These are phyloP conservation scores for Enoplosus armatus DNA, from an alignment of 2,797 vertebrate genomes.

Conservation along the genomic window DNA sequence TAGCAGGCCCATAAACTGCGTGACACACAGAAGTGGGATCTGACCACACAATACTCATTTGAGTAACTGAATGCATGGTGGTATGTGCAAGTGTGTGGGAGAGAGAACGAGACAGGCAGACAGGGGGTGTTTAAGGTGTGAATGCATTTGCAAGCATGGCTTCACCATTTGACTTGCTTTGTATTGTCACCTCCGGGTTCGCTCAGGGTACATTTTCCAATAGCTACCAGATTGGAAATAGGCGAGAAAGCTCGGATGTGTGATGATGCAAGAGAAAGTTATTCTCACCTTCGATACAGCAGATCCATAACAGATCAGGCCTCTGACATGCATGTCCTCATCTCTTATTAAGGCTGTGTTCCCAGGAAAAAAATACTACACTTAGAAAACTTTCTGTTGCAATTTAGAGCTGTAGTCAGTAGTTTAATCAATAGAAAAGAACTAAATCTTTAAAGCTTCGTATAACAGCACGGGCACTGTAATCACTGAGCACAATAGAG, in stretches of 20 bases:
- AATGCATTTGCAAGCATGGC: slow-evolving; percentile 42
- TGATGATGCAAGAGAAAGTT: slow-evolving; percentile 49
- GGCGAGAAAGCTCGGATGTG: slow-evolving; percentile 24
- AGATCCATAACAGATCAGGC: slow-evolving; percentile 22
- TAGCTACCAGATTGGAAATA: slow-evolving; percentile 48
- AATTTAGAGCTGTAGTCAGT: slow-evolving; percentile 28
- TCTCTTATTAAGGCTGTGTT: slow-evolving; percentile 7
- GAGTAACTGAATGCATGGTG: slow-evolving; percentile 43
- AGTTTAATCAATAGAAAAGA: slow-evolving; percentile 54
- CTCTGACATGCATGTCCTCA: slow-evolving; percentile 26
- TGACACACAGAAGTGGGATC: slow-evolving; percentile 75
- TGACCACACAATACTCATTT: slow-evolving; percentile 72
- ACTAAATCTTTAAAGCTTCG: slow-evolving; percentile 34
- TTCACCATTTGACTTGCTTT: slow-evolving; percentile 40
- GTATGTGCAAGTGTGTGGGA: slow-evolving; percentile 1
- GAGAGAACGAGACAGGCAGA: slow-evolving; percentile 25
- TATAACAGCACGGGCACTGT: slow-evolving; percentile 29
- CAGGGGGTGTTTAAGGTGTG: slow-evolving; percentile 42
- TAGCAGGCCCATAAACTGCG: slow-evolving; percentile 72
- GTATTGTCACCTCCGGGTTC: slow-evolving; percentile 49
- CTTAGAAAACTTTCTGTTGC: slow-evolving; percentile 23
- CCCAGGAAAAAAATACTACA: background rate
- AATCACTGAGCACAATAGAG: slow-evolving; percentile 68
- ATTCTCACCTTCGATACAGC: slow-evolving; percentile 54
- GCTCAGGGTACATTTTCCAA: slow-evolving; percentile 37